Conservation (phyloP, 2,888 invertebrate species). For the Ptychoptera albimana region DNA sequence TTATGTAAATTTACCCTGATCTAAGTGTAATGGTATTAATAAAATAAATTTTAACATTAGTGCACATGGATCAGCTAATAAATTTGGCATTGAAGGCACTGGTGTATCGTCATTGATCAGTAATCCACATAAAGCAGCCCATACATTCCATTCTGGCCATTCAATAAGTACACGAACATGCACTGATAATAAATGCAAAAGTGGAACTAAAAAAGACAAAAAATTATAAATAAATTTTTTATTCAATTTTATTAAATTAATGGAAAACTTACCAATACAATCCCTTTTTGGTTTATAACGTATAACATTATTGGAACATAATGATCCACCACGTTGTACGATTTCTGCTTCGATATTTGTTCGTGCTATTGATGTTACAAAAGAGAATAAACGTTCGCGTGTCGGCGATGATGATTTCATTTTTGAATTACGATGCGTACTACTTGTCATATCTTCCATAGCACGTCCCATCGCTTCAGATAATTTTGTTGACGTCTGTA, state of each 20-base stretch:
- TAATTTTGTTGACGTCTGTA: slow-evolving; percentile 50
- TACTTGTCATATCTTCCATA: slow-evolving; percentile 87
- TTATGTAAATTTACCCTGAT: slow-evolving; percentile 54
- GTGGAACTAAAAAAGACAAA: slow-evolving; percentile 47
- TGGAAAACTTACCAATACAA: slow-evolving; percentile 45
- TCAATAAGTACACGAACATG: slow-evolving; percentile 58
- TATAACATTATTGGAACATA: slow-evolving; percentile 40
- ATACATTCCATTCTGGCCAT: slow-evolving; percentile 39
- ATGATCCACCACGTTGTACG: slow-evolving; percentile 73
- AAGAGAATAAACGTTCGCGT: slow-evolving; percentile 65
- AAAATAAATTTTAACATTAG: slow-evolving; percentile 76
- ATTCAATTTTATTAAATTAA: not conserved
- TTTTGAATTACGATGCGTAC: slow-evolving; percentile 52
- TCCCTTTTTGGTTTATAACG: slow-evolving; percentile 60
- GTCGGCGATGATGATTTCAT: slow-evolving; percentile 49
- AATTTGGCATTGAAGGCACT: slow-evolving; percentile 49
- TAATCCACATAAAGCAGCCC: slow-evolving; percentile 28
- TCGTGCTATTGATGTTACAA: slow-evolving; percentile 76
- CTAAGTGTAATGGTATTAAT: slow-evolving; percentile 68
- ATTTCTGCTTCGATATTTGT: slow-evolving; percentile 89
- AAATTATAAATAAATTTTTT: slow-evolving; percentile 6
- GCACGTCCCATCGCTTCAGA: slow-evolving; percentile 81
- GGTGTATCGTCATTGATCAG: slow-evolving; percentile 23
- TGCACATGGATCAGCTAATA: slow-evolving; percentile 74
- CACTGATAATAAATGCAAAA: slow-evolving; percentile 74